Conservation (phyloP, 2,888 invertebrate species). For the Cheilosia soror region DNA sequence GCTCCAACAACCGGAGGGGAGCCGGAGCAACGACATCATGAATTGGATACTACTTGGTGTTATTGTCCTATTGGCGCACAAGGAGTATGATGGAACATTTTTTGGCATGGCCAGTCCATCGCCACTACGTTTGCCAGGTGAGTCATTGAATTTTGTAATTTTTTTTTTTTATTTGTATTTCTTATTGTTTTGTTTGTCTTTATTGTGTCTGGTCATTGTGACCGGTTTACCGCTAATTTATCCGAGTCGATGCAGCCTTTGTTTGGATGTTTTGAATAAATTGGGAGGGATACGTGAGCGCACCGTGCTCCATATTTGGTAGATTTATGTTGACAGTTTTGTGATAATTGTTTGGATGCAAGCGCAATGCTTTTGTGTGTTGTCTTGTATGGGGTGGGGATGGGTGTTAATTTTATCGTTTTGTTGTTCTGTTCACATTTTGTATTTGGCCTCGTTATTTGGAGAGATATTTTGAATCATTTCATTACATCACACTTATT, state of each 20-base stretch:
- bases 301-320: conserved; percentile 44
- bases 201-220: conserved; percentile 52
- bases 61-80: conserved; percentile 82
- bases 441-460: not conserved
- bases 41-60: conserved; percentile 83
- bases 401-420: conserved; percentile 21
- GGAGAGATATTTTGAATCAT: not conserved
- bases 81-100: conserved; percentile 78
- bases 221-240: conserved; percentile 62
- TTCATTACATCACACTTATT: no score
- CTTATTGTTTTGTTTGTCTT: conserved; percentile 11
- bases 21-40: conserved; percentile 79
- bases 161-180: not conserved
- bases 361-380: not conserved
- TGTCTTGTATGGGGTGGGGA: not conserved
- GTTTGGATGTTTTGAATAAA: conserved; percentile 37
- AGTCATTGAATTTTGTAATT: conserved; percentile 73
- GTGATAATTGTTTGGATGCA: conserved; percentile 15
- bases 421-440: not conserved
- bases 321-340: conserved; percentile 26
- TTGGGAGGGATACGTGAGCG: conserved; percentile 1
- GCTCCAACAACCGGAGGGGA: conserved; percentile 35
- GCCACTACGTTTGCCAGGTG: conserved; percentile 83
- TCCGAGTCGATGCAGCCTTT: conserved; percentile 29
- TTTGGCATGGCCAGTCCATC: conserved; percentile 82